Percentiles rank a stretch among this genome's conserved stretches.
Conservation (phyloP, 1,140 invertebrate genomes). For the Pseudachorutes palmiensis region DNA sequence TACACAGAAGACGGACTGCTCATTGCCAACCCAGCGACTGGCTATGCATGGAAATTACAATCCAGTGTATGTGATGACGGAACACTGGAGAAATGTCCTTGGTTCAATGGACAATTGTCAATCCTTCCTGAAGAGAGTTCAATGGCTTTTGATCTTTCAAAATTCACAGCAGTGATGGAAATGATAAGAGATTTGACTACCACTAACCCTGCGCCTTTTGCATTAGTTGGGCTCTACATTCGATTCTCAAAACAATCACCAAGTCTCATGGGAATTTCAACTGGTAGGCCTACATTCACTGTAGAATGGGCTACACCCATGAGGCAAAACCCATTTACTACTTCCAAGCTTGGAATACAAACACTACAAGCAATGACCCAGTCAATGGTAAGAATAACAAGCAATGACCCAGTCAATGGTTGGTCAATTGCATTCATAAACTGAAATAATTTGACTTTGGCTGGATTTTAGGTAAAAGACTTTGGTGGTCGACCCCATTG, state of each 20-base stretch:
- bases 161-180: conserved; percentile 16
- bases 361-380: not conserved
- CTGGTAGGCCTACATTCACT: conserved; percentile 16
- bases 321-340: not conserved
- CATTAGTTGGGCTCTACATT: conserved; percentile 23
- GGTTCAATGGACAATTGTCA: conserved; percentile 20
- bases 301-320: not conserved
- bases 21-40: conserved; percentile 24
- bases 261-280: conserved; percentile 20
- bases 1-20: conserved; percentile 17
- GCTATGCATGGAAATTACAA: conserved; percentile 15
- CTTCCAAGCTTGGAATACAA: not conserved
- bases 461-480: not conserved
- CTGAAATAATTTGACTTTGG: not conserved
- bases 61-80: conserved; percentile 17
- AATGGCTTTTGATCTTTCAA: conserved; percentile 15
- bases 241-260: conserved; percentile 19
- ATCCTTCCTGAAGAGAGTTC: conserved; percentile 24
- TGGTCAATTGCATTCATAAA: not conserved
- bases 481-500: conserved; percentile 11
- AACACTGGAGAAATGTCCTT: conserved; percentile 11
- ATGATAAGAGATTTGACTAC: conserved; percentile 22
- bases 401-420: not conserved
- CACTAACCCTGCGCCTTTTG: conserved; percentile 13
- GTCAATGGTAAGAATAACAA: not conserved